Evolutionary conservation across 2,888 invertebrate genomes (phyloP).

Genomic region (Volucella zonaria): DNA sequence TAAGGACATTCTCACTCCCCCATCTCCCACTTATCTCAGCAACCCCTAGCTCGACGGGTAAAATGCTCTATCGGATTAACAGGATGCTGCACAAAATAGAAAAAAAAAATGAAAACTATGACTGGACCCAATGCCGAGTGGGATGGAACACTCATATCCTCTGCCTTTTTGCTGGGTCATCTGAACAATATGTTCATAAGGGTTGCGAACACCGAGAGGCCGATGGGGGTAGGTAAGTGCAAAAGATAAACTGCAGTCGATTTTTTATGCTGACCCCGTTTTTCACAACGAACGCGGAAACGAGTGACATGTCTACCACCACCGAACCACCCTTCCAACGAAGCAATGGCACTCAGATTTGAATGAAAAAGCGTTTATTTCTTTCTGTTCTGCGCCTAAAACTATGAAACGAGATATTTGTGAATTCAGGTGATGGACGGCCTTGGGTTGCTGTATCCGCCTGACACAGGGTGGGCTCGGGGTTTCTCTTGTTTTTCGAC

Average conservation of each 20-base stretch:
- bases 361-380: too few species aligned
- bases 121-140: neutral
- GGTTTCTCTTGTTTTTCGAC: neutral
- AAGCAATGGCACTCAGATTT: constrained; percentile 16
- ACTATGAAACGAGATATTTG: neutral
- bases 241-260: too few species aligned
- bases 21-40: neutral
- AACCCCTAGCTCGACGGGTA: neutral
- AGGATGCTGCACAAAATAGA: neutral
- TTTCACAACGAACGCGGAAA: neutral
- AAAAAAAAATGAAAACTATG: neutral
- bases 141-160: too few species aligned
- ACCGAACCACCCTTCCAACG: neutral
- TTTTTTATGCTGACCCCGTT: too few species aligned
- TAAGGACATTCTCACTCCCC: neutral
- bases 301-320: neutral
- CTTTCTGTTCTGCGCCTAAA: constrained; percentile 8
- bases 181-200: too few species aligned
- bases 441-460: constrained; percentile 4
- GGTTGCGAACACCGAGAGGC: too few species aligned
- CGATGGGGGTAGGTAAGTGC: too few species aligned
- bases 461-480: neutral
- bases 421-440: neutral
- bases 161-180: too few species aligned
- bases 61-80: constrained; percentile 18